phyloP scores from a whole-genome alignment of 2,888 invertebrate species.

The Acheta domesticus region DNA sequence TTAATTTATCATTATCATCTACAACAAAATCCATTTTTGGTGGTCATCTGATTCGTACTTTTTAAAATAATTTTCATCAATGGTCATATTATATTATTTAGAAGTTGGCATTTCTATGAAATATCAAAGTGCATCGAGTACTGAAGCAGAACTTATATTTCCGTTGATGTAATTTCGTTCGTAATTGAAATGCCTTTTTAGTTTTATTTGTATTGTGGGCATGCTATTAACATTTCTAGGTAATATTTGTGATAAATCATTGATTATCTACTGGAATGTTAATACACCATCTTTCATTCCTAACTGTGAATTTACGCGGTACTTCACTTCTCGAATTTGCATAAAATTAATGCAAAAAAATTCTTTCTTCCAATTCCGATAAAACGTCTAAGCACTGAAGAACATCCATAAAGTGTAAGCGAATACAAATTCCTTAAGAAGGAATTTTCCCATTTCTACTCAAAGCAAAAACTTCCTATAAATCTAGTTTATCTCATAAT shows the following conservation, averaged over 20 bases:
- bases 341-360: not conserved
- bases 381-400: not conserved
- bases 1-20: not conserved
- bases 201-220: not conserved
- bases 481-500: no score
- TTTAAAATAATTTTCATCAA: not conserved
- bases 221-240: not conserved
- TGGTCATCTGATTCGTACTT: not conserved
- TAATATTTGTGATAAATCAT: not conserved
- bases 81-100: not conserved
- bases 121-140: not conserved
- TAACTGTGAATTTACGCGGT: not conserved
- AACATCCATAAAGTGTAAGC: not conserved
- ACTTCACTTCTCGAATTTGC: not conserved
- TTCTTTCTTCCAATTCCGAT: not conserved
- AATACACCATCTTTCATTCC: not conserved
- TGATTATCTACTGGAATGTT: not conserved
- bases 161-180: not conserved
- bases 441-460: not conserved
- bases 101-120: not conserved
- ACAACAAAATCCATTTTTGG: not conserved
- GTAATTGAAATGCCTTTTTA: not conserved
- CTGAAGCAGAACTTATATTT: not conserved
- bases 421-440: not conserved
- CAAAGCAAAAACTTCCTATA: no score